These are phyloP conservation scores for Pseudonaja textilis DNA, from an alignment of 2,113 vertebrate genomes.

Conservation along the genomic window DNA sequence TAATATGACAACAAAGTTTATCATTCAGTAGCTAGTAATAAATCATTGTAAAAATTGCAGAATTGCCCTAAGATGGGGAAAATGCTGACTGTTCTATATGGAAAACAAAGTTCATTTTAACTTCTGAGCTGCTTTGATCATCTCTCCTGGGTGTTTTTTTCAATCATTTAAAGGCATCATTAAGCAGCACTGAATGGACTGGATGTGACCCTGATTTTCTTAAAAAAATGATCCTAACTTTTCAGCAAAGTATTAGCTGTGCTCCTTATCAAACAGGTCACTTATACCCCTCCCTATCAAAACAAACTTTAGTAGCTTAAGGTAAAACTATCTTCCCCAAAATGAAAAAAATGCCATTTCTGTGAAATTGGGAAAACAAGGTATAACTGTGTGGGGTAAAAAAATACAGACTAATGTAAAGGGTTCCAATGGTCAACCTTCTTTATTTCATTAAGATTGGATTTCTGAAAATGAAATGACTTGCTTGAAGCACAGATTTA, in stretches of 20 bases:
- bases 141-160: constrained; percentile 35
- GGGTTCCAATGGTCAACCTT: background rate
- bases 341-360: constrained; percentile 20
- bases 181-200: constrained; percentile 37
- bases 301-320: constrained; percentile 12
- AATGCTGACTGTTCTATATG: constrained; percentile 15
- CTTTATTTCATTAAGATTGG: constrained; percentile 14
- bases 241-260: constrained; percentile 22
- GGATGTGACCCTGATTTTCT: constrained; percentile 25
- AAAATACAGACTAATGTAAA: constrained; percentile 30
- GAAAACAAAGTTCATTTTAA: constrained; percentile 38
- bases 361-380: constrained; percentile 11
- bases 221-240: constrained; percentile 35
- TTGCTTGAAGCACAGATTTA: constrained; percentile 40
- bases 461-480: constrained; percentile 31
- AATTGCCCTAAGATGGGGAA: constrained; percentile 23
- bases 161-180: constrained; percentile 37
- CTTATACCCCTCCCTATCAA: constrained; percentile 5
- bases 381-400: constrained; percentile 9
- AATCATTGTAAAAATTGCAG: constrained; percentile 45
- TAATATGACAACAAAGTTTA: constrained; percentile 46
- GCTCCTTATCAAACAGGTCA: constrained; percentile 20
- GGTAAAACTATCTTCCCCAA: constrained; percentile 23
- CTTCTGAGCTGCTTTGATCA: constrained; percentile 34
- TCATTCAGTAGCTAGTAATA: constrained; percentile 57